Base-by-base conservation (phyloP, 2,113 vertebrate species). In the Narcine bancroftii region DNA sequence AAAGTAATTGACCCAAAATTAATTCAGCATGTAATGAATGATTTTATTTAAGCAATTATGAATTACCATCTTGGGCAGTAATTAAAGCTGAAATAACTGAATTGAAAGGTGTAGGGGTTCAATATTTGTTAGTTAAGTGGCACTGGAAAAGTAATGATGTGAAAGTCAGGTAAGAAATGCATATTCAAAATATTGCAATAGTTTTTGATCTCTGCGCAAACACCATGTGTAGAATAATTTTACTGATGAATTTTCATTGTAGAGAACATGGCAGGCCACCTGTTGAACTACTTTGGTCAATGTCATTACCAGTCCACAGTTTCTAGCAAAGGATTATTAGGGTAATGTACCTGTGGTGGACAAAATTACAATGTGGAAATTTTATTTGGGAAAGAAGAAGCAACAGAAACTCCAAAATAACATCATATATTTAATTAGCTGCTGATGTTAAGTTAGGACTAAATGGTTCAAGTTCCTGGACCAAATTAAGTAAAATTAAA, bases 161-260 rank as follows among this genome's bases (percentile, higher is more conserved):
- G 9, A 89, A 45, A 69, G 39, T 3, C n/a, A 11, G 63, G 45
- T 3, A 42, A 24, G 39, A 66, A 89, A 69, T 66, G 29, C 39
- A 24, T 89, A 66, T 89, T 89, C 87, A 66, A 89, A 66, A 89
- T 89, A 42, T 13, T 89, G 60, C 65, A 66, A 89, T 89, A 13
- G 87, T 69, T 66, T 42, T 66, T 69, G 87, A 91, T 69, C 36
- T 29, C 29, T 66, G 21, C 13, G 4, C n/a, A 91, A 89, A 9
- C 7, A 15, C 24, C 4, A 45, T 69, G 36, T 69, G 0, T 0
- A 42, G 63, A 83, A 6, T 53, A 66, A 45, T 91, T 69, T 13
- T 91, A 65, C 19, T 91, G 63, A 24, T 45, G 63, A 69, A 91
- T 47, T 91, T 45, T 21, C 19, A 33, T 66, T n/a, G 29, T 39